A percentile compares a stretch with the other conserved stretches of the same genome.
These are phyloP conservation scores for Neofelis nebulosa DNA, from an alignment of 2,113 vertebrate genomes.

Conservation along the genomic window DNA sequence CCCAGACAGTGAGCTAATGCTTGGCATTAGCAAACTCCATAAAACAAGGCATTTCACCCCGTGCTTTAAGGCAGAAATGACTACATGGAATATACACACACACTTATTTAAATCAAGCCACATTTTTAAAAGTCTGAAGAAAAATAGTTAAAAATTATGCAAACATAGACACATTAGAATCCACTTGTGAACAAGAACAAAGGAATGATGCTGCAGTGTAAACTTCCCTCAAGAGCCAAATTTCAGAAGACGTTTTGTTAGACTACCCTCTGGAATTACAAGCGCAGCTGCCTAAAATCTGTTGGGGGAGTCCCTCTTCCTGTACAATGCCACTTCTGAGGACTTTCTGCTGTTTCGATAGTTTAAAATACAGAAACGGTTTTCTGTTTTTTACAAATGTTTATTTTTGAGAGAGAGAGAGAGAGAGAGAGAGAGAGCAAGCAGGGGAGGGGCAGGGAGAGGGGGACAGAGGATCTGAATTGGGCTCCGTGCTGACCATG, in stretches of 20 bases:
- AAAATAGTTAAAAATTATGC: background rate
- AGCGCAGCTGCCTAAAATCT: background rate
- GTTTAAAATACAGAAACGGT: background rate
- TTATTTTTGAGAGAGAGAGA: no score
- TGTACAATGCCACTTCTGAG: background rate
- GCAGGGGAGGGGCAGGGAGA: no score
- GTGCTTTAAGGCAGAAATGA: conserved; percentile 6
- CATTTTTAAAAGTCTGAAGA: background rate
- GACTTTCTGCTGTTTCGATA: background rate
- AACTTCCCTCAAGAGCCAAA: background rate
- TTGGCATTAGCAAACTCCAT: conserved; percentile 34
- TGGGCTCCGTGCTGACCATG: no score
- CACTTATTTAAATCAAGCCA: background rate
- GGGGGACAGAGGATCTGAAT: no score
- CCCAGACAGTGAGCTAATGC: conserved; percentile 74
- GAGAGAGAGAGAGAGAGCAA: no score
- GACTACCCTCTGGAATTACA: background rate
- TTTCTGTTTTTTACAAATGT: background rate
- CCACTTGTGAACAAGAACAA: background rate
- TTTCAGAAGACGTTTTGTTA: background rate
- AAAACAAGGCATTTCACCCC: background rate
- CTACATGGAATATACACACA: background rate
- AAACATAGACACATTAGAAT: background rate
- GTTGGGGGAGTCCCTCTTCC: background rate
- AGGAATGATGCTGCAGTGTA: background rate